These are phyloP conservation scores for Polypterus senegalus DNA, from an alignment of 2,113 vertebrate species.

Conservation along the genomic window DNA sequence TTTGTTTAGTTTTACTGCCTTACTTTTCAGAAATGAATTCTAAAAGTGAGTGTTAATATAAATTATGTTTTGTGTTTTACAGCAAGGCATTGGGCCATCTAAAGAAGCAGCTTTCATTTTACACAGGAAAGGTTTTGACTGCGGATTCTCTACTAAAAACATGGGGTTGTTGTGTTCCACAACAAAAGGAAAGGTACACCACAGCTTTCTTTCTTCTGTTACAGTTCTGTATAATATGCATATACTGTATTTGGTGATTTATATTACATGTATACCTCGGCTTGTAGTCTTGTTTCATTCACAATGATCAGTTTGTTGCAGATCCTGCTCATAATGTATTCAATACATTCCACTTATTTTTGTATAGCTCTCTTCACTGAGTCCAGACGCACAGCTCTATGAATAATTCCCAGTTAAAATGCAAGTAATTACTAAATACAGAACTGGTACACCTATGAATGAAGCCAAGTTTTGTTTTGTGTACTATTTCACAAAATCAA, in stretches of 20 bases:
- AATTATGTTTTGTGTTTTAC: conserved; percentile 2
- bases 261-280: not conserved
- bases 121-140: conserved; percentile 84
- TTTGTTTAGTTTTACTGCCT: not conserved
- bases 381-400: too few relatives aligned
- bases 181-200: conserved; percentile 70
- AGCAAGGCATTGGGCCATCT: conserved; percentile 47
- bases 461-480: too few relatives aligned
- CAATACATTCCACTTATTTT: too few relatives aligned
- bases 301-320: too few relatives aligned
- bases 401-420: too few relatives aligned
- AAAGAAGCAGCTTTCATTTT: conserved; percentile 75
- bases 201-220: not conserved
- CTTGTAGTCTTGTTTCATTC: too few relatives aligned
- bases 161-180: conserved; percentile 55
- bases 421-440: too few relatives aligned
- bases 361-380: too few relatives aligned
- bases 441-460: too few relatives aligned
- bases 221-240: not conserved
- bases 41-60: conserved; percentile 2
- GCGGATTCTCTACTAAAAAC: conserved; percentile 52
- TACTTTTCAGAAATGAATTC: not conserved
- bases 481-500: too few relatives aligned
- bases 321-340: too few relatives aligned
- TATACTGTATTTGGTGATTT: not conserved